Evolutionary conservation across 2,113 vertebrate species (phyloP).

Genomic region (Ornithorhynchus anatinus): DNA sequence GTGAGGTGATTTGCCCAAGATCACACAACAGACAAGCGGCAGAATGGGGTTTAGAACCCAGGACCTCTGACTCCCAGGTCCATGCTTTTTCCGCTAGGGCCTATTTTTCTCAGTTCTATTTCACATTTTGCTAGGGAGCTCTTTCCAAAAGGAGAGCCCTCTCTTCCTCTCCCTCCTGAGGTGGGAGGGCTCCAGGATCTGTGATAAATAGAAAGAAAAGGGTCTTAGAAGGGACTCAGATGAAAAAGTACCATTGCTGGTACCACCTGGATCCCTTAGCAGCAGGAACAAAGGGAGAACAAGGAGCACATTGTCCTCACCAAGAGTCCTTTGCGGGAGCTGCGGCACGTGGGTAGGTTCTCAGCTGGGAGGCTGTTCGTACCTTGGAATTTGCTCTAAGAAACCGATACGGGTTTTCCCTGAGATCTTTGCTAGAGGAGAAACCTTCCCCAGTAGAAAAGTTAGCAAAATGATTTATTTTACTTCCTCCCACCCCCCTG

Average conservation of each 20-base stretch:
- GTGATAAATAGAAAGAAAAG: background rate
- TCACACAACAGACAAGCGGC: no score
- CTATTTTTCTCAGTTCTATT: no score
- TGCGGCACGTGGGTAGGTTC: conserved; percentile 15
- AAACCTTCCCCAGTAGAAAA: conserved; percentile 20
- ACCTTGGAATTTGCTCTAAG: conserved; percentile 40
- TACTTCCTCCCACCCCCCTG: no score
- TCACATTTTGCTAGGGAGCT: no score
- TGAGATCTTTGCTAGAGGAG: conserved; percentile 22
- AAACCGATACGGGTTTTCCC: conserved; percentile 35
- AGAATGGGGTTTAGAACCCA: no score
- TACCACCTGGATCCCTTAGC: background rate
- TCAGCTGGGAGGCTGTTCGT: conserved; percentile 5
- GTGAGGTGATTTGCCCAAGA: no score
- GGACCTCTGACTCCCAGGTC: no score
- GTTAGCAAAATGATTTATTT: conserved; percentile 18
- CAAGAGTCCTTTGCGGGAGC: background rate
- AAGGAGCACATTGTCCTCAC: conserved; percentile 9
- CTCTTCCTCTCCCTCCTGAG: background rate
- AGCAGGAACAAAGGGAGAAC: background rate
- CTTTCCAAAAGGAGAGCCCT: background rate
- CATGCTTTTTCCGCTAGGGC: no score
- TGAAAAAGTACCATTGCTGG: background rate
- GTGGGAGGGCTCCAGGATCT: background rate
- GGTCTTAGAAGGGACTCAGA: conserved; percentile 7